Evolutionary conservation across 2,113 vertebrate species (phyloP).

Genomic region (Amia ocellicauda): DNA sequence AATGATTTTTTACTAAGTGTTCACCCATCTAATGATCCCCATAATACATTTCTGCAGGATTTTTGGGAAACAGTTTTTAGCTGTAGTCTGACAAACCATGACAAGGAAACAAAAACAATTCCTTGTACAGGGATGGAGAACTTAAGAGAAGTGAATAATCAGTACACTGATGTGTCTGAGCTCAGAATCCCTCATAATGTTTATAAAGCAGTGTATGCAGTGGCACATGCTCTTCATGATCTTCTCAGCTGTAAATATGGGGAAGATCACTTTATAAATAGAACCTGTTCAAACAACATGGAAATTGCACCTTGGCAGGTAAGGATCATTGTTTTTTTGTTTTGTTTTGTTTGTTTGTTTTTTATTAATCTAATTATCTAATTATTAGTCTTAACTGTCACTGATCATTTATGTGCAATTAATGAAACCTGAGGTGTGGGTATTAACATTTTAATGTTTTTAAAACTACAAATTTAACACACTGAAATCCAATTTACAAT

Average conservation of each 20-base stretch:
- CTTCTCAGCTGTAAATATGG: conserved; percentile 1
- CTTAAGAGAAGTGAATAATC: conserved; percentile 8
- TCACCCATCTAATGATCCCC: background rate
- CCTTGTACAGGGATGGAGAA: conserved; percentile 10
- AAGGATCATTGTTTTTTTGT: no score
- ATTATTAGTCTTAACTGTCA: no score
- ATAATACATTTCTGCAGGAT: background rate
- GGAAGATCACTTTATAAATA: background rate
- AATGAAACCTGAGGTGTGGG: no score
- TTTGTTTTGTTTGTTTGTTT: no score
- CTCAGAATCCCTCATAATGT: conserved; percentile 4
- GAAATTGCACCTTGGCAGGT: conserved; percentile 19
- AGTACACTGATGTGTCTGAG: conserved; percentile 10
- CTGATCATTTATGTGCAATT: no score
- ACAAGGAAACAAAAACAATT: background rate
- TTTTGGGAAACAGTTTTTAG: conserved; percentile 18
- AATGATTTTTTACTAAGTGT: conserved; percentile 6
- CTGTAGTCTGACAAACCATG: background rate
- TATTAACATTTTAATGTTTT: no score
- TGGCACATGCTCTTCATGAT: conserved; percentile 15
- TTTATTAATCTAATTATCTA: background rate
- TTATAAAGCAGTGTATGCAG: conserved; percentile 19
- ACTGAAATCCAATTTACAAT: no score
- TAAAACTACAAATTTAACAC: no score
- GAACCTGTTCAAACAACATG: background rate